Conservation (phyloP, 2,888 invertebrate species). For the Julus scanicus region DNA sequence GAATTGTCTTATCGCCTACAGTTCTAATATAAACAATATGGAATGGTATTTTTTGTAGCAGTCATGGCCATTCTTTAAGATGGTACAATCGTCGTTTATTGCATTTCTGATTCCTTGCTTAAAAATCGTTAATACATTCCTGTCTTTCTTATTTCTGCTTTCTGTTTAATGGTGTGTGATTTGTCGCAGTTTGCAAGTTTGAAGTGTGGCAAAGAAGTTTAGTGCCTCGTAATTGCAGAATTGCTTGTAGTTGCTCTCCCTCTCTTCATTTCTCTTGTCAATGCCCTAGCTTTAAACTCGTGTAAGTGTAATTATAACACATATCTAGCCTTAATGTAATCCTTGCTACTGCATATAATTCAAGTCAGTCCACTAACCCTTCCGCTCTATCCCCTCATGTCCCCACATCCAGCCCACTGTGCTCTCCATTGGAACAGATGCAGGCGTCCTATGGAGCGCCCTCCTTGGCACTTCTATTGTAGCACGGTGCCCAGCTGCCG, state of each 20-base stretch:
- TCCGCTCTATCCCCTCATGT: constrained; percentile 46
- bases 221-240: constrained; percentile 7
- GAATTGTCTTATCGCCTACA: neutral
- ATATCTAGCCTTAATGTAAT: constrained; percentile 6
- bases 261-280: neutral
- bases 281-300: neutral
- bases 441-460: constrained; percentile 54
- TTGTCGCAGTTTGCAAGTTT: neutral
- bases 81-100: too few species aligned
- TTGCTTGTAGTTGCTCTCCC: constrained; percentile 6
- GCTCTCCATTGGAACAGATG: constrained; percentile 56
- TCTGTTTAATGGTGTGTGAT: neutral
- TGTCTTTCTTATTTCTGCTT: neutral
- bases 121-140: neutral
- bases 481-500: constrained; percentile 53
- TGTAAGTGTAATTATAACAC: neutral
- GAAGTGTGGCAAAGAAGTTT: neutral
- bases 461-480: constrained; percentile 56
- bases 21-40: too few species aligned
- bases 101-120: neutral
- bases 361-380: constrained; percentile 39
- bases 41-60: too few species aligned
- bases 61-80: too few species aligned
- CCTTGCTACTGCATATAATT: constrained; percentile 34
- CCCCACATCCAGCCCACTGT: constrained; percentile 52